Percentiles rank a stretch among this genome's conserved stretches.
These are phyloP conservation scores for Trichoplusia ni DNA, from an alignment of 1,140 invertebrate species.

Conservation along the genomic window DNA sequence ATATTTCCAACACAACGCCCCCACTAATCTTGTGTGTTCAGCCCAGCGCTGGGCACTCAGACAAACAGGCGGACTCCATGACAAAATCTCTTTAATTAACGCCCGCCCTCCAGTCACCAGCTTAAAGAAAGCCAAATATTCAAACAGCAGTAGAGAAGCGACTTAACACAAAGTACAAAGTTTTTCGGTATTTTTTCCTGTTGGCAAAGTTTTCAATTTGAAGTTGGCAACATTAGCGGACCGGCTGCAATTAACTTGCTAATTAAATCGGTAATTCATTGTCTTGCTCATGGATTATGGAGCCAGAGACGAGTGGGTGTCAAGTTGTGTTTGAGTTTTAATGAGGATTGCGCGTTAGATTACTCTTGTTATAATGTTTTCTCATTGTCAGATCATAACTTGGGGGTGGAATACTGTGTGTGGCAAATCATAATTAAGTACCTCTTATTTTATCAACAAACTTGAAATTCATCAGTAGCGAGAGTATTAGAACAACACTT, in stretches of 20 bases:
- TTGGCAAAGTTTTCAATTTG: conserved; percentile 25
- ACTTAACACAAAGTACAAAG: conserved; percentile 20
- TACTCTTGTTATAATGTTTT: too few relatives aligned
- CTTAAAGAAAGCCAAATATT: conserved; percentile 17
- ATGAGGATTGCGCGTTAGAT: background rate
- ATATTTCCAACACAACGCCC: conserved; percentile 4
- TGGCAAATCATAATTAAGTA: too few relatives aligned
- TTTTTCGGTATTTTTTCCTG: conserved; percentile 14
- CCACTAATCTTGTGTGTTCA: conserved; percentile 12
- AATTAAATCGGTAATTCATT: conserved; percentile 29
- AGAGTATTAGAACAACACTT: too few relatives aligned
- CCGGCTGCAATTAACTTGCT: conserved; percentile 22
- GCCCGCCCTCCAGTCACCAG: background rate
- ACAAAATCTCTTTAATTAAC: conserved; percentile 31
- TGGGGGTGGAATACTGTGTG: too few relatives aligned
- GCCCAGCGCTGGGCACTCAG: background rate
- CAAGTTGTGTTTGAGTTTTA: background rate
- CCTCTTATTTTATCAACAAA: too few relatives aligned
- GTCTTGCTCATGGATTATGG: conserved; percentile 12
- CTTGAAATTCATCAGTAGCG: too few relatives aligned
- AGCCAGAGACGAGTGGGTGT: background rate
- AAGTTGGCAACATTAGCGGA: conserved; percentile 25
- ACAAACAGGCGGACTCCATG: conserved; percentile 1
- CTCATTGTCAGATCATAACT: too few relatives aligned
- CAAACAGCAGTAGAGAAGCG: conserved; percentile 17